Evolutionary conservation across 2,888 invertebrate genomes (phyloP).

Genomic region (Drosophila kanekoi): DNA sequence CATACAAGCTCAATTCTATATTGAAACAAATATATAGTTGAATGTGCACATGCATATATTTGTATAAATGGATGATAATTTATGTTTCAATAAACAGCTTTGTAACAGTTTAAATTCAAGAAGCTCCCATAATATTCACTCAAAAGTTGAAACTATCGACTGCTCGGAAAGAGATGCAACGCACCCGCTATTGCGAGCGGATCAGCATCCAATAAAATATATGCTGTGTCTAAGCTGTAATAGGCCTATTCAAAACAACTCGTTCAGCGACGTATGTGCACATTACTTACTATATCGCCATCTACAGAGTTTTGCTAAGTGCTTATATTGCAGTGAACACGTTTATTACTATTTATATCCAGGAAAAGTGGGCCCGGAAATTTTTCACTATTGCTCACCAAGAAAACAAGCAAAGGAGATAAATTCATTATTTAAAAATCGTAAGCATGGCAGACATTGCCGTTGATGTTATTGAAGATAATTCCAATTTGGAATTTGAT

Average conservation of each 20-base stretch:
- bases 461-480: slow-evolving; percentile 41
- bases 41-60: not conserved
- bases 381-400: slow-evolving; percentile 82
- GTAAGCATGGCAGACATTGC: slow-evolving; percentile 49
- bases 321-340: slow-evolving; percentile 81
- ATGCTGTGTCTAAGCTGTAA: slow-evolving; percentile 80
- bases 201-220: slow-evolving; percentile 61
- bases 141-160: slow-evolving; percentile 30
- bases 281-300: slow-evolving; percentile 77
- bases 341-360: slow-evolving; percentile 72
- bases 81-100: not conserved
- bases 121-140: slow-evolving; percentile 1
- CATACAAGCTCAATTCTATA: not conserved
- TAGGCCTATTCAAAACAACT: slow-evolving; percentile 59
- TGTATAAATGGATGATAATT: slow-evolving; percentile 30
- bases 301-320: slow-evolving; percentile 56
- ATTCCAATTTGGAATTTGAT: slow-evolving; percentile 5
- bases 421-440: slow-evolving; percentile 4
- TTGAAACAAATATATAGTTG: not conserved
- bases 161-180: slow-evolving; percentile 83
- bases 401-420: slow-evolving; percentile 56
- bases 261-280: slow-evolving; percentile 76
- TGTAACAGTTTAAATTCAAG: slow-evolving; percentile 7
- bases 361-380: slow-evolving; percentile 44
- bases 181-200: slow-evolving; percentile 75